Percentiles rank a stretch among this genome's conserved stretches.
Evolutionary conservation across 2,888 invertebrate species (phyloP).

Genomic region (Drosophila niveifrons): DNA sequence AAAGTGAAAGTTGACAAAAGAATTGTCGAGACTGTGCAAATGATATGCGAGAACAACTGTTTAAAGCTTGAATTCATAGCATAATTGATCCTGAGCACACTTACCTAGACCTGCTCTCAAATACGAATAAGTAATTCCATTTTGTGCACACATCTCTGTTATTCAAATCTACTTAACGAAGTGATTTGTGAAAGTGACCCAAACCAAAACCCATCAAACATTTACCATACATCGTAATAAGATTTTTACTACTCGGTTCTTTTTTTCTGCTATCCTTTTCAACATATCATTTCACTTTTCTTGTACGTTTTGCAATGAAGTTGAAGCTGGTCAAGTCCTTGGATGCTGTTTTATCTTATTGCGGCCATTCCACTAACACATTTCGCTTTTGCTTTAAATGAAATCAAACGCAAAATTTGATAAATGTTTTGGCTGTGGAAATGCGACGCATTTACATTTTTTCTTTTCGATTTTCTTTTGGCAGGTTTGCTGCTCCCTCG

Average conservation of each 20-base stretch:
- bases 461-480: slow-evolving; percentile 56
- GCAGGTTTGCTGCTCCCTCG: slow-evolving; percentile 27
- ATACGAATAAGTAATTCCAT: slow-evolving; percentile 48
- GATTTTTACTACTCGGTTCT: slow-evolving; percentile 56
- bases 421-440: slow-evolving; percentile 71
- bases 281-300: slow-evolving; percentile 53
- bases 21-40: slow-evolving; percentile 48
- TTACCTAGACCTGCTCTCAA: neutral
- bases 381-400: slow-evolving; percentile 33
- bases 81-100: slow-evolving; percentile 24
- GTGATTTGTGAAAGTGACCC: slow-evolving; percentile 52
- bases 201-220: slow-evolving; percentile 14
- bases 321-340: slow-evolving; percentile 40
- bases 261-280: slow-evolving; percentile 8
- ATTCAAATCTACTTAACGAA: slow-evolving; percentile 72
- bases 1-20: slow-evolving; percentile 62
- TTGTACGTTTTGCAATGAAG: slow-evolving; percentile 16
- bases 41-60: slow-evolving; percentile 33
- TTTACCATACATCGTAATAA: slow-evolving; percentile 57
- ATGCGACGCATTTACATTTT: slow-evolving; percentile 72
- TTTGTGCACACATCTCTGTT: slow-evolving; percentile 43
- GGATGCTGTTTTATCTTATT: slow-evolving; percentile 54
- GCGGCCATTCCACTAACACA: slow-evolving; percentile 23
- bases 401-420: slow-evolving; percentile 64
- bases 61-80: slow-evolving; percentile 5